Evolutionary conservation across 2,797 vertebrate species (phyloP), one percentile per base, ranked within the genome.

Genomic region (Echeneis naucrates): DNA sequence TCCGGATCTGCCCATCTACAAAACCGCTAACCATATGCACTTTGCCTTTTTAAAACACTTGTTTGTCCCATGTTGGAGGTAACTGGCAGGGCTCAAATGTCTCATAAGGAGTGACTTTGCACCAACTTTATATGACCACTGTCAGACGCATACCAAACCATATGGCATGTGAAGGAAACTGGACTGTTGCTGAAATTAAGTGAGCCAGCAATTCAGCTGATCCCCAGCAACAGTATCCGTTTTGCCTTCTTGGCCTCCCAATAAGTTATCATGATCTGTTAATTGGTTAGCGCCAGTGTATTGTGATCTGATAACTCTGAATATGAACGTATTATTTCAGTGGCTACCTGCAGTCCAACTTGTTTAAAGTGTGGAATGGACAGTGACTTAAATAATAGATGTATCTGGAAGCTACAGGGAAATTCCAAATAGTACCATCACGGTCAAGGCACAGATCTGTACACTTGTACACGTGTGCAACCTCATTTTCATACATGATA

Each of bases 11-110:
- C 68, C 42, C 82, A 47, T 77, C 17, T 81, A 58, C 60, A 35
- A 69, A 79, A 33, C 27, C 40, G 69, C 68, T 68, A 75, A 56
- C 26, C 78, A 54, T 35, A 57, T 58, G 56, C 30, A 42, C 32
- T 53, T 62, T 52, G 45, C 60, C 2, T 11, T 2, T 19, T 1
- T 47, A 42, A 52, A 16, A 32, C 54, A 65, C 14, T 19, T 57
- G 26, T 51, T 38, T 42, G 4, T 45, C 8, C 14, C 35, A 5
- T 19, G 0, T 60, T 38, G 19, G 45, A 56, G 55, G 48, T 12
- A 53, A 26, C 3, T 54, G 8, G 33, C 1, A 23, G 12, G 17
- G 56, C 48, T 40, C 8, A 6, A 23, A 21, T 21, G n/a, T 21
- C 8, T 9, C 17, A 7, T 2, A 5, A 9, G 5, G 8, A 24